Evolutionary conservation across 2,797 vertebrate species (phyloP).

Genomic region (Artibeus lituratus): DNA sequence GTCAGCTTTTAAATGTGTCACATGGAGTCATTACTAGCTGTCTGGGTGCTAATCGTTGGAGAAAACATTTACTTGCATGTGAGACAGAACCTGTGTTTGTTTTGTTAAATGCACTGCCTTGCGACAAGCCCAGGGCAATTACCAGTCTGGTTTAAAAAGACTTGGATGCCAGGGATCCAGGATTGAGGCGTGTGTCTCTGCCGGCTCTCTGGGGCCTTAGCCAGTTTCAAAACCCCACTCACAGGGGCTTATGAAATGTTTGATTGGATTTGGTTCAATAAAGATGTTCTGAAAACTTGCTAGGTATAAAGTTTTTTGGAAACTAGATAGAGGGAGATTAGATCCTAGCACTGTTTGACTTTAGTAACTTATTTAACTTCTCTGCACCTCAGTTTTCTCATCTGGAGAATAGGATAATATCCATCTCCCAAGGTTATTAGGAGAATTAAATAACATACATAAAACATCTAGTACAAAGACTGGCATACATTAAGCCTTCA

Average conservation of each 20-base stretch:
- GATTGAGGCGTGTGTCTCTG: not conserved
- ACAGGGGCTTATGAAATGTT: not conserved
- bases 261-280: constrained; percentile 14
- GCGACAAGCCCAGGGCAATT: constrained; percentile 56
- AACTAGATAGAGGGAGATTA: not conserved
- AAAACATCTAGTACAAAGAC: not conserved
- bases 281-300: not conserved
- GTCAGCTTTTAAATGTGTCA: constrained; percentile 76
- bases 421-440: not conserved
- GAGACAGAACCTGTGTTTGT: constrained; percentile 54
- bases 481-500: not conserved
- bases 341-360: not conserved
- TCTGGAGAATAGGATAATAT: not conserved
- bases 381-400: not conserved
- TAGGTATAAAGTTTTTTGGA: not conserved
- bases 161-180: not conserved
- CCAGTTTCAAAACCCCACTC: constrained; percentile 5
- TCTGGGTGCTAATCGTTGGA: constrained; percentile 57
- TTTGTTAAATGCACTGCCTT: constrained; percentile 52
- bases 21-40: constrained; percentile 71
- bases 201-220: not conserved
- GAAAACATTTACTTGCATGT: constrained; percentile 65
- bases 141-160: constrained; percentile 41
- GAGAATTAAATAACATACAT: not conserved
- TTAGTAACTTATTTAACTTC: not conserved